A percentile compares a stretch with the other conserved stretches of the same genome.
Conservation (phyloP, 1,140 invertebrate species). For the Hetaerina americana region DNA sequence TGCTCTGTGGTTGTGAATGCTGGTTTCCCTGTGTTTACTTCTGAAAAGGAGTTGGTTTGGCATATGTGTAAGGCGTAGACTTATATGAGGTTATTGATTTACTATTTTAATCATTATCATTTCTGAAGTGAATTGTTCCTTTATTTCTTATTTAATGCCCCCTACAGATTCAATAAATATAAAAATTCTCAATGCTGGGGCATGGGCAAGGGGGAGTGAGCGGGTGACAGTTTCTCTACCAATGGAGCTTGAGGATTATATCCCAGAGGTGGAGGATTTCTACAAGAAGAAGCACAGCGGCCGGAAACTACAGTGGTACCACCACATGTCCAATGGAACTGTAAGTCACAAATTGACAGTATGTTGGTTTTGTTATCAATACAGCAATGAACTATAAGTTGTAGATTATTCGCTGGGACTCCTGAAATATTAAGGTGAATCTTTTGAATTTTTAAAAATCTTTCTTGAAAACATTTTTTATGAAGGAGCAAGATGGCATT, state of each 20-base stretch:
- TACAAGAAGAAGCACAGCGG: conserved; percentile 95
- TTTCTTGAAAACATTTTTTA: too few relatives aligned
- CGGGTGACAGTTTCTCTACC: conserved; percentile 90
- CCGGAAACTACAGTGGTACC: conserved; percentile 98
- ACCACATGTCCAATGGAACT: conserved; percentile 98
- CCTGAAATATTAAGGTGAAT: too few relatives aligned
- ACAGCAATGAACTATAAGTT: background rate
- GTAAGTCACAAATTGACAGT: conserved; percentile 28
- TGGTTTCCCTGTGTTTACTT: too few relatives aligned
- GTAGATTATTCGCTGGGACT: conserved; percentile 7
- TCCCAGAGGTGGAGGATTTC: conserved; percentile 92
- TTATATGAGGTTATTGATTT: too few relatives aligned
- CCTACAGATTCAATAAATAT: conserved; percentile 40
- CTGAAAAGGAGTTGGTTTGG: too few relatives aligned
- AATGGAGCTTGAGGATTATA: conserved; percentile 93
- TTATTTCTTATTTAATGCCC: too few relatives aligned
- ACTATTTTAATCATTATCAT: too few relatives aligned
- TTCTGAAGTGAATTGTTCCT: too few relatives aligned
- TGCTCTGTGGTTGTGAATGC: too few relatives aligned
- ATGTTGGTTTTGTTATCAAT: background rate
- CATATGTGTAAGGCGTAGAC: too few relatives aligned
- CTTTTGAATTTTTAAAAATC: too few relatives aligned
- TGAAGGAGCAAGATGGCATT: too few relatives aligned
- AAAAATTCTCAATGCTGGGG: conserved; percentile 94
- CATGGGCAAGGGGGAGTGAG: conserved; percentile 91